A percentile compares a stretch with the other conserved stretches of the same genome.
These are phyloP conservation scores for Alitta virens DNA, from an alignment of 2,888 invertebrate genomes.

Conservation along the genomic window DNA sequence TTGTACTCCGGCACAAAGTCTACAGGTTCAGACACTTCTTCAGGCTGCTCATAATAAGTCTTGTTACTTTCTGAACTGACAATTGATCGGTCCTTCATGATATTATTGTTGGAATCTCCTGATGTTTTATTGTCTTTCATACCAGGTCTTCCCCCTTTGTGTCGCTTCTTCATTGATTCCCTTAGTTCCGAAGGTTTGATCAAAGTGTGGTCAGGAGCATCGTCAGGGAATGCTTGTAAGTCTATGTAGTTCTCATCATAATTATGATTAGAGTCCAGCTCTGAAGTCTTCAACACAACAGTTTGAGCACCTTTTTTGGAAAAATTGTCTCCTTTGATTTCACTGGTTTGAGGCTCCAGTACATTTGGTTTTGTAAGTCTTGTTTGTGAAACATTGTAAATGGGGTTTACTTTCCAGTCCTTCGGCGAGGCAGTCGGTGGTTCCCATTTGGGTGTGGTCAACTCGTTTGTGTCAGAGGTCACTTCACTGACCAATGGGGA, in stretches of 20 bases:
- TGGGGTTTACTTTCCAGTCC: slow-evolving; percentile 1
- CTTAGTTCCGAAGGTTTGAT: slow-evolving; percentile 31
- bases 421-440: background rate
- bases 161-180: slow-evolving; percentile 23
- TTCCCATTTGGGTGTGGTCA: background rate
- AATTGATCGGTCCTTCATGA: background rate
- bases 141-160: background rate
- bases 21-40: too few relatives aligned
- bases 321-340: background rate
- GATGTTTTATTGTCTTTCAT: background rate
- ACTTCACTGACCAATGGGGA: too few relatives aligned
- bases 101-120: background rate
- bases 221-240: slow-evolving; percentile 8
- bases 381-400: background rate
- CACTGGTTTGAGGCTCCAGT: background rate
- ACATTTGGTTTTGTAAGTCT: too few relatives aligned
- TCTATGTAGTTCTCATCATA: slow-evolving; percentile 2
- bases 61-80: too few relatives aligned
- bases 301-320: too few relatives aligned
- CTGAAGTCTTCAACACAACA: too few relatives aligned
- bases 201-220: slow-evolving; percentile 22
- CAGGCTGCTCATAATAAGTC: too few relatives aligned
- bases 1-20: too few relatives aligned
- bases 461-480: background rate
- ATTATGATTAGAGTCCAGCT: background rate